Evolutionary conservation across 2,888 invertebrate genomes (phyloP).

Genomic region (Tethea ocularis): DNA sequence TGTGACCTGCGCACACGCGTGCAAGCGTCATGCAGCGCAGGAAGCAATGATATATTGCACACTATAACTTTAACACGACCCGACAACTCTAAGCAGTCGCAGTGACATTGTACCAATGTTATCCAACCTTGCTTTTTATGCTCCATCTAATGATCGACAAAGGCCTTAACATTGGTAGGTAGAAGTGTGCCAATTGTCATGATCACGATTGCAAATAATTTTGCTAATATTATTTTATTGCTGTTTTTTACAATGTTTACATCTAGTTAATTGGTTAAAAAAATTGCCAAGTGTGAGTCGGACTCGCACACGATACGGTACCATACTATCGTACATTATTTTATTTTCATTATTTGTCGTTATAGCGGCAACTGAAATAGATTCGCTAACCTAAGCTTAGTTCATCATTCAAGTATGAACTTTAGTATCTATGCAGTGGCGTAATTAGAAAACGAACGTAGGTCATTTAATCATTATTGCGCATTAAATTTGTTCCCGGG

Average conservation of each 20-base stretch:
- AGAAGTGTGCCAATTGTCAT: not conserved
- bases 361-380: no score
- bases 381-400: no score
- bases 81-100: not conserved
- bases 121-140: not conserved
- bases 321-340: no score
- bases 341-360: no score
- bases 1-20: slow-evolving; percentile 31
- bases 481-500: not conserved
- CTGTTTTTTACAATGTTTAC: no score
- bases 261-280: no score
- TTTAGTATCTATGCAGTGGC: no score
- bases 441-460: no score
- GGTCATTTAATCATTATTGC: not conserved
- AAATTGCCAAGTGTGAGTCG: no score
- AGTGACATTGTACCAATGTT: not conserved
- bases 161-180: slow-evolving; percentile 1
- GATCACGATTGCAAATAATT: not conserved
- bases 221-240: not conserved
- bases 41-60: slow-evolving; percentile 20
- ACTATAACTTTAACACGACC: not conserved
- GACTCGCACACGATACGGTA: no score
- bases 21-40: slow-evolving; percentile 33
- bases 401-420: no score
- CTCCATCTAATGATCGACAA: not conserved